Base-by-base conservation (phyloP, 2,113 vertebrate species). In the Alligator sinensis region DNA sequence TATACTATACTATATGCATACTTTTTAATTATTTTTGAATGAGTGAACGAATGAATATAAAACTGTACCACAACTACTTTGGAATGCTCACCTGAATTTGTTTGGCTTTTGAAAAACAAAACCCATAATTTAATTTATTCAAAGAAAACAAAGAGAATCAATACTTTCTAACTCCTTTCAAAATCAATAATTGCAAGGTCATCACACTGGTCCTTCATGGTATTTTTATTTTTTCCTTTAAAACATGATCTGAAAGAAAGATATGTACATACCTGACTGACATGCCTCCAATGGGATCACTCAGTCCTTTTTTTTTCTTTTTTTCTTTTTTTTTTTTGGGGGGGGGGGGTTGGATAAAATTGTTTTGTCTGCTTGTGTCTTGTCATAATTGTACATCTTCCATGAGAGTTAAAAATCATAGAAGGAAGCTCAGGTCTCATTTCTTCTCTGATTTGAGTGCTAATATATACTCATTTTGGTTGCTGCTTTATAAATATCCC, bases 381-480 rank as follows among this genome's bases (percentile, higher is more conserved):
- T 83, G 86, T 80, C 66, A n/a, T 9, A 77, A 28, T 58, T 89
- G 63, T 27, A 25, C 28, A 18, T 60, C 75, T 34, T 79, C 64
- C 93, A 78, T 47, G 74, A 78, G 54, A 87, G 9, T 34, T 85
- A 72, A 90, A 94, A 94, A 59, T 34, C 86, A 59, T 77, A 72
- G n/a, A 95, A 61, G 77, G 75, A 91, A 90, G 16, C 63, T 84
- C 3, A 2, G 24, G 55, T 86, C 88, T 82, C 93, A 88, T 93
- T 94, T 91, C 58, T 25, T 16, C 22, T 25, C 66, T 77, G 66
- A 82, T 88, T 94, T 89, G 62, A 70, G 1, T 1, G 2, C 7
- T 2, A 8, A n/a, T 66, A 89, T 4, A 75, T 93, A 92, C 91
- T 90, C 79, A 55, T 74, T 72, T 86, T 70, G 34, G 54, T 66